Evolutionary conservation across 2,797 vertebrate genomes (phyloP), one percentile per base, ranked within the genome.

Genomic region (Alauda arvensis): DNA sequence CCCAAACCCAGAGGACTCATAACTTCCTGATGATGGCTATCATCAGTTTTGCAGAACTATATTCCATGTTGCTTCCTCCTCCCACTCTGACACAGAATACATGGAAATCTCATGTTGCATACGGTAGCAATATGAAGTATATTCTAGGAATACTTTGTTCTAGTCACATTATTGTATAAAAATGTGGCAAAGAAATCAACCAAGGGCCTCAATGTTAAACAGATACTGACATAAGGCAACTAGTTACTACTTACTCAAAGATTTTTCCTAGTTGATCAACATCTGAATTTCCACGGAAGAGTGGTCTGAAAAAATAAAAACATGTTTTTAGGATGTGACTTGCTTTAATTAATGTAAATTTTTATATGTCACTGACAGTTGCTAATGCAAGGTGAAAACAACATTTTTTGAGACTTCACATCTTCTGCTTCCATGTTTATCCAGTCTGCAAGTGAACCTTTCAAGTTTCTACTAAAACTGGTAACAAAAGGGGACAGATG

Each of bases 211-310:
- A 88, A 4, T 10, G n/a, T 69, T 78, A 85, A 87, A 78, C 42
- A 71, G 43, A 53, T 26, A 76, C 10, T 23, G 66, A 92, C 29
- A 57, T 39, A 83, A 88, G 61, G 85, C 65, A 84, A 70, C 9
- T 65, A 76, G 48, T 60, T 70, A 37, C 71, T 97, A 99, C 99
- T 99, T 97, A 99, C 99, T 99, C 99, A 95, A 99, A 98, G 95
- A 99, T 99, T 97, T 99, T 99, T 95, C 99, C 98, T 96, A 99
- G 97, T 92, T 99, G 99, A 98, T 99, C 99, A 88, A 99, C 98
- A 97, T 99, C 99, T 60, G 99, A 99, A 96, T 98, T 99, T 93
- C 99, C 99, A 95, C 98, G 98, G 97, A 99, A 99, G 91, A 99
- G 98, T 52, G 99, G 98, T 95, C 99, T 99, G 91, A 88, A 97